A percentile compares a stretch with the other conserved stretches of the same genome.
phyloP scores from a whole-genome alignment of 2,888 invertebrate species.

The Halocaridina rubra region DNA sequence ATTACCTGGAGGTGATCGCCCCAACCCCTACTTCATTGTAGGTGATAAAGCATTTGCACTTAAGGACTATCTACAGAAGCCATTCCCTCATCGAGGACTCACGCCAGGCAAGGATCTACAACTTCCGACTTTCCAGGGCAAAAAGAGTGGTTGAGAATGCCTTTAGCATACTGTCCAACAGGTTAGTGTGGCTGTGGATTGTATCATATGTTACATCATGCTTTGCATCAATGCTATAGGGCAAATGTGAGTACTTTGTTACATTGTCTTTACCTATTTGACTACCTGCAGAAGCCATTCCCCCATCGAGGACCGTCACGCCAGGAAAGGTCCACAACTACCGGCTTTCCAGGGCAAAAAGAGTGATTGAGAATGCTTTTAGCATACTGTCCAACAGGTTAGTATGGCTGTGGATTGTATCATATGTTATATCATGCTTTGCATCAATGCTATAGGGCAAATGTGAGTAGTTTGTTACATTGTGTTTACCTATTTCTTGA shows the following conservation, averaged over 20 bases:
- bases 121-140: not conserved
- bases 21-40: conserved; percentile 20
- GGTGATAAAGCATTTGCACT: conserved; percentile 23
- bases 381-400: conserved; percentile 84
- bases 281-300: too few relatives aligned
- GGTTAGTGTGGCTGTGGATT: not conserved
- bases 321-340: not conserved
- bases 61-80: conserved; percentile 15
- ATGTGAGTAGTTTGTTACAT: not conserved
- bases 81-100: conserved; percentile 17
- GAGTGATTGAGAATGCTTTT: not conserved
- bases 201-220: not conserved
- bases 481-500: not conserved
- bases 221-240: not conserved
- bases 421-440: not conserved
- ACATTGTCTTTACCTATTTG: too few relatives aligned
- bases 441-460: not conserved
- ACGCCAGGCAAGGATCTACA: not conserved
- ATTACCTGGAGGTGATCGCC: too few relatives aligned
- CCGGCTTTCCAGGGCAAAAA: not conserved
- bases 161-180: not conserved
- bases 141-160: not conserved
- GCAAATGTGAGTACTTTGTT: not conserved
- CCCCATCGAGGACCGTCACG: not conserved
- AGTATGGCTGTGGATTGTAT: not conserved